phyloP scores from a whole-genome alignment of 2,888 invertebrate genomes.

The Conops quadrifasciatus region DNA sequence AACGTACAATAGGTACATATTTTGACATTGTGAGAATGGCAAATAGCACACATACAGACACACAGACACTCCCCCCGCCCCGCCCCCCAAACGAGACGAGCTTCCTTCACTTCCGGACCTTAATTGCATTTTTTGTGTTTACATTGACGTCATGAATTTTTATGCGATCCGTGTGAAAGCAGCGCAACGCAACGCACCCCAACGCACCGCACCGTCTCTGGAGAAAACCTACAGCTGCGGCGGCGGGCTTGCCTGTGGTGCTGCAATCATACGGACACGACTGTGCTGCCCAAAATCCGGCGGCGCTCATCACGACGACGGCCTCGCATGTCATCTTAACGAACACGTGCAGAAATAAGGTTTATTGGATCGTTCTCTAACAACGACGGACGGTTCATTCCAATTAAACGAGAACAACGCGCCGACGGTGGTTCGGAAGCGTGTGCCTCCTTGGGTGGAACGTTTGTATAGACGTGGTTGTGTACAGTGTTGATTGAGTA shows the following conservation, averaged over 20 bases:
- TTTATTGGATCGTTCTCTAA: slow-evolving; percentile 64
- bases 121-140: slow-evolving; percentile 18
- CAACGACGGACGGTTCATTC: slow-evolving; percentile 56
- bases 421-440: slow-evolving; percentile 8
- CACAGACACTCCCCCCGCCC: not conserved
- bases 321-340: not conserved
- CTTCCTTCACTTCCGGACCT: not conserved
- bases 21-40: slow-evolving; percentile 32
- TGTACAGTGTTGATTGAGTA: slow-evolving; percentile 14
- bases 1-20: slow-evolving; percentile 25
- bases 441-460: too few relatives aligned
- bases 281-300: not conserved
- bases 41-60: not conserved
- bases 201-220: not conserved
- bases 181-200: not conserved
- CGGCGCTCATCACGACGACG: slow-evolving; percentile 16
- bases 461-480: slow-evolving; percentile 15
- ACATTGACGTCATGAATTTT: slow-evolving; percentile 23
- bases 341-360: slow-evolving; percentile 58
- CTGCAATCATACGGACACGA: slow-evolving; percentile 22
- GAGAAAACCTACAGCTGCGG: not conserved
- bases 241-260: not conserved
- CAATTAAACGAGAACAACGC: slow-evolving; percentile 54
- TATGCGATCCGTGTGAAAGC: slow-evolving; percentile 4
- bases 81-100: not conserved